phyloP scores from a whole-genome alignment of 1,140 invertebrate genomes.

The Trichonephila inaurata region DNA sequence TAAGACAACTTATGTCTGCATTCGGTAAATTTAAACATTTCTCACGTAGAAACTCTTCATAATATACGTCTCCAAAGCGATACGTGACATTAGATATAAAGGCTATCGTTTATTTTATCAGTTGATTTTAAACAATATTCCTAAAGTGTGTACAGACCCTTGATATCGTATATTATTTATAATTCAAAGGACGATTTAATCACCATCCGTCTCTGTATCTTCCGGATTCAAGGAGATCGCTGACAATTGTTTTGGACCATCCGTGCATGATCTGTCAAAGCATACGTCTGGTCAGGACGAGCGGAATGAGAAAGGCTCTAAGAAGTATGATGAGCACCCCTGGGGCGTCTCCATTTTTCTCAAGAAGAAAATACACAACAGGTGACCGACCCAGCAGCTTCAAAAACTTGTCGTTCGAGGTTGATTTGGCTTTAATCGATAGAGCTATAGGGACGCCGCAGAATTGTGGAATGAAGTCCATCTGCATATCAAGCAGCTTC shows the following conservation, averaged over 20 bases:
- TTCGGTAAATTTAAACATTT: not conserved
- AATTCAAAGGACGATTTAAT: not conserved
- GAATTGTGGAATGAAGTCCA: slow-evolving; percentile 70
- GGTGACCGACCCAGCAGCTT: slow-evolving; percentile 71
- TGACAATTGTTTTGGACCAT: slow-evolving; percentile 38
- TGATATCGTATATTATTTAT: not conserved
- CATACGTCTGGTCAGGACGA: slow-evolving; percentile 16
- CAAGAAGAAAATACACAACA: slow-evolving; percentile 64
- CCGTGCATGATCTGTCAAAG: slow-evolving; percentile 42
- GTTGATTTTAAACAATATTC: not conserved
- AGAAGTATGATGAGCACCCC: slow-evolving; percentile 44
- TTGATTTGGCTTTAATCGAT: slow-evolving; percentile 74
- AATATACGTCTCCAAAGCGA: not conserved
- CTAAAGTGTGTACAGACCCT: not conserved
- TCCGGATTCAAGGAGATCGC: slow-evolving; percentile 13
- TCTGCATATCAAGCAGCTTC: slow-evolving; percentile 70
- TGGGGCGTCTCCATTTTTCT: slow-evolving; percentile 48
- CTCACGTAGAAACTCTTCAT: not conserved
- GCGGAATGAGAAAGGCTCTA: slow-evolving; percentile 34
- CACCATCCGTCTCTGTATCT: not conserved
- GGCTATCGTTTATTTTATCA: not conserved
- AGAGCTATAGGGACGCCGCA: slow-evolving; percentile 55
- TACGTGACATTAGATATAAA: not conserved
- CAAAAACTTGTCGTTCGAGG: slow-evolving; percentile 72
- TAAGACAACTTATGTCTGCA: no score